Base-by-base conservation (phyloP, 2,113 vertebrate genomes). In the Pedetes capensis region DNA sequence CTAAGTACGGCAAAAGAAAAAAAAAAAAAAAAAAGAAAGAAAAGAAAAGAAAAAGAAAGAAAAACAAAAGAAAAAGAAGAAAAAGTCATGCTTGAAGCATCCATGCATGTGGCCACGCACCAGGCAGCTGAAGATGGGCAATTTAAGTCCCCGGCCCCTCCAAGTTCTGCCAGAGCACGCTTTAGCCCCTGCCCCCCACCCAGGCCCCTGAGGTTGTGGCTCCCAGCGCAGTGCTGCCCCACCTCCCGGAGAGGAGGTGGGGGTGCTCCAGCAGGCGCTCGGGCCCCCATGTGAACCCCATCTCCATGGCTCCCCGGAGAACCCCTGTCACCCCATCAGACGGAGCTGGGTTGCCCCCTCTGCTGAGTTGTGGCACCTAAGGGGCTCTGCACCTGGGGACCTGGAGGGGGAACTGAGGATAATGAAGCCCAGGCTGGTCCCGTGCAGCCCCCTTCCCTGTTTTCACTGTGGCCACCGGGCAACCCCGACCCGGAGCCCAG, bases 401-500 rank as follows among this genome's bases (percentile, higher is more conserved):
- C 9, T 84, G 34, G 47, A n/a, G 2, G 18, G 39, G 16, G 49
- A 42, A n/a, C 29, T 66, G 25, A n/a, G 53, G 42, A 44, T 59
- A 39, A 81, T n/a, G 55, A 6, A 27, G 63, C 20, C 75, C 69
- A 59, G 51, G 47, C 8, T 3, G 23, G 13, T 55, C 32, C 27
- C 37, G n/a, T 44, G 87, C 23, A 20, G 75, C 14, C 13, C 55
- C 12, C 22, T 22, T 25, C 13, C 16, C 66, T 64, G 66, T 22
- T 22, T 10, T 37, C 29, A 0, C 14, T 23, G 5, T 13, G 66
- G 47, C 8, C 14, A 8, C 37, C 14, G 12, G 18, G 7, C n/a
- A 4, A 42, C 23, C 18, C 2, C 53, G 39, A 27, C 1, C 0
- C 23, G 34, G 57, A 57, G 3, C 27, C 42, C n/a, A 3, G 22